Conservation (phyloP, 2,888 invertebrate genomes). For the Caenorhabditis angaria region DNA sequence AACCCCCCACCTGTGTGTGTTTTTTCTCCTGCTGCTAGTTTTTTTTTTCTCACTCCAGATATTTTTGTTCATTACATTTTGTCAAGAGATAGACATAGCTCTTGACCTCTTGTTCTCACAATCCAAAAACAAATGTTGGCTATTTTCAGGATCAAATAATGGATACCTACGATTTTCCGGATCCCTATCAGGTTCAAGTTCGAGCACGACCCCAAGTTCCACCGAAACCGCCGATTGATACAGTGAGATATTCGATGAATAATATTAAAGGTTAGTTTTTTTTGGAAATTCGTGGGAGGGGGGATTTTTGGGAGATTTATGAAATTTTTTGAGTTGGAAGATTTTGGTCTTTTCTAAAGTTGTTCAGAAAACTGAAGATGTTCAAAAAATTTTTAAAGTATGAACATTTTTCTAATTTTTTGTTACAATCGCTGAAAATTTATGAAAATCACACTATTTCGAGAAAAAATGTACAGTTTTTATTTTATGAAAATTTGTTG, state of each 20-base stretch:
- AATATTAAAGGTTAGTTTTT: slow-evolving; percentile 81
- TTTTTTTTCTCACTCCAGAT: slow-evolving; percentile 6
- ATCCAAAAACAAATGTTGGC: slow-evolving; percentile 1
- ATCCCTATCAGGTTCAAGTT: slow-evolving; percentile 45
- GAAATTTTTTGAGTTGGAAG: neutral
- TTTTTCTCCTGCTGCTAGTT: neutral
- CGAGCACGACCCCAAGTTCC: slow-evolving; percentile 66
- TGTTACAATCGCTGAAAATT: neutral
- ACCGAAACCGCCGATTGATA: slow-evolving; percentile 81
- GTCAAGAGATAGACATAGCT: neutral
- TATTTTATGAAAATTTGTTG: too few species aligned
- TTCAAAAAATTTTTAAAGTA: neutral
- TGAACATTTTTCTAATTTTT: slow-evolving; percentile 1
- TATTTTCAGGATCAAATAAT: slow-evolving; percentile 25
- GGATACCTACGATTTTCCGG: slow-evolving; percentile 46
- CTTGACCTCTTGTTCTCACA: slow-evolving; percentile 5
- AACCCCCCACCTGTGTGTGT: too few species aligned
- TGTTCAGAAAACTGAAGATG: neutral
- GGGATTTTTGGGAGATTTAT: too few species aligned
- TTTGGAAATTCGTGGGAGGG: neutral
- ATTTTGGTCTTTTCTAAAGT: neutral
- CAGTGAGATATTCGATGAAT: slow-evolving; percentile 92
- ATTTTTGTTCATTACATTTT: slow-evolving; percentile 8
- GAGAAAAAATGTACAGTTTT: too few species aligned
- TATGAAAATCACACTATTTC: too few species aligned